These are phyloP conservation scores for Venustoraphidia nigricollis DNA, from an alignment of 2,888 invertebrate genomes.

Conservation along the genomic window DNA sequence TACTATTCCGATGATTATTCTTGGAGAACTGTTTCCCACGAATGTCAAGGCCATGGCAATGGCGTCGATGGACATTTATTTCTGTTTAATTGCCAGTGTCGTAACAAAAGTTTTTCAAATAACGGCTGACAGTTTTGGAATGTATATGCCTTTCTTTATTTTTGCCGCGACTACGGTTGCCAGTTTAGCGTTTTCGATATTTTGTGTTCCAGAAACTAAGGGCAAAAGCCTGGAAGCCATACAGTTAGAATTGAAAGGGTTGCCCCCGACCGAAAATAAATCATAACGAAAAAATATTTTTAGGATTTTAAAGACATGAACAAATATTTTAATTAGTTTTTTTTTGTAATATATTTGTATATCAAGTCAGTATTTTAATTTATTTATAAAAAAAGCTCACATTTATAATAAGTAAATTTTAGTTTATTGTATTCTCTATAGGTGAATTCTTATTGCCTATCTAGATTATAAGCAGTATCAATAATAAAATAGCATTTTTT, in stretches of 20 bases:
- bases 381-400: no score
- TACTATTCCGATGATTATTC: constrained; percentile 33
- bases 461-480: no score
- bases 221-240: constrained; percentile 34
- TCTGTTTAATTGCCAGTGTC: constrained; percentile 29
- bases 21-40: constrained; percentile 37
- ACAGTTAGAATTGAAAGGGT: constrained; percentile 18
- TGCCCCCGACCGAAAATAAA: no score
- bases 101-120: constrained; percentile 31
- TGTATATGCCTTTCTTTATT: constrained; percentile 30
- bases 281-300: no score
- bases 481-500: no score
- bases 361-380: no score
- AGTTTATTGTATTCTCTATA: no score
- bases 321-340: no score
- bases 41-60: constrained; percentile 38
- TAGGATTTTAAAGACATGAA: no score
- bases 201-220: constrained; percentile 33
- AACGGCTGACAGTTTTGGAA: constrained; percentile 24
- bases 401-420: no score
- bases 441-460: no score
- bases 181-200: constrained; percentile 26
- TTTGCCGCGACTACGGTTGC: constrained; percentile 25
- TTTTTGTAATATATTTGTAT: no score
- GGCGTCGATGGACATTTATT: constrained; percentile 35